These are phyloP conservation scores for Chrysemys picta DNA, from an alignment of 2,113 vertebrate species.

Conservation along the genomic window DNA sequence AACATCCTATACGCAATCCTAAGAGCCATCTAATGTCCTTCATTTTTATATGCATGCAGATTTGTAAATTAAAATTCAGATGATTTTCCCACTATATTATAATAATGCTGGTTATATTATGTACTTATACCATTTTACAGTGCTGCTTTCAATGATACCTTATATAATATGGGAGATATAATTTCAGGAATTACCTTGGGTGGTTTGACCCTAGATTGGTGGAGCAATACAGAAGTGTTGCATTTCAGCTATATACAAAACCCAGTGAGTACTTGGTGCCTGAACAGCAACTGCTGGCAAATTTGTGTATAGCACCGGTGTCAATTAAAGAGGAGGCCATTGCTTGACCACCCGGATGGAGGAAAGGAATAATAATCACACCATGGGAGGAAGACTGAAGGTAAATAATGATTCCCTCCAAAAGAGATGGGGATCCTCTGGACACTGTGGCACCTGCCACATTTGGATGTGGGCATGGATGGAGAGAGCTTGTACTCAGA, in stretches of 20 bases:
- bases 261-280: neutral
- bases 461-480: neutral
- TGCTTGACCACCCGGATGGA: neutral
- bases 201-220: neutral
- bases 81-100: neutral
- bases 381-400: neutral
- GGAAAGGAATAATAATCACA: neutral
- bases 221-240: neutral
- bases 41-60: rapidly evolving
- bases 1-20: neutral
- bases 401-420: rapidly evolving
- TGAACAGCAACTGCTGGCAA: neutral
- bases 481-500: neutral
- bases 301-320: neutral
- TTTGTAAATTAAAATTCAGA: neutral
- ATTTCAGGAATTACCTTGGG: neutral
- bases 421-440: neutral
- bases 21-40: neutral
- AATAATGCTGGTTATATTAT: neutral
- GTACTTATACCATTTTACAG: neutral
- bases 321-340: neutral
- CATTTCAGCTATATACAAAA: neutral
- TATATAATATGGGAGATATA: neutral
- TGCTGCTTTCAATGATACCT: neutral
- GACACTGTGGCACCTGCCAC: neutral